These are phyloP conservation scores for Orthosia gothica DNA, from an alignment of 2,888 invertebrate genomes.

Conservation along the genomic window DNA sequence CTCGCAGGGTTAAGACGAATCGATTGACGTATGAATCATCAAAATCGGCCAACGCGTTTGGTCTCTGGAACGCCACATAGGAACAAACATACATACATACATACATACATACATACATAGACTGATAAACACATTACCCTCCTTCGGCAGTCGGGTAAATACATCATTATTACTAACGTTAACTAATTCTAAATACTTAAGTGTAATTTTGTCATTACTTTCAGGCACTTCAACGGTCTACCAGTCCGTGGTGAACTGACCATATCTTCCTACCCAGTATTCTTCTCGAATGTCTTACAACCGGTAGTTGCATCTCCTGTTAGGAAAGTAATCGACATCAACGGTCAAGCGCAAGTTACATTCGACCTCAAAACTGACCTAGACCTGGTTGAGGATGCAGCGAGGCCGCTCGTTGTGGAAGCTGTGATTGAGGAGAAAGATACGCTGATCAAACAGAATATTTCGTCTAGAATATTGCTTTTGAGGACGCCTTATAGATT, in stretches of 20 bases:
- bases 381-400: constrained; percentile 94
- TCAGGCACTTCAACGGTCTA: constrained; percentile 96
- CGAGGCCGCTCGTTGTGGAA: constrained; percentile 95
- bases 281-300: constrained; percentile 95
- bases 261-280: constrained; percentile 96
- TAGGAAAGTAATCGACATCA: constrained; percentile 93
- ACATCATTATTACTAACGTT: not conserved
- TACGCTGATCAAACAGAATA: constrained; percentile 96
- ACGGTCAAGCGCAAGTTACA: constrained; percentile 93
- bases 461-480: constrained; percentile 92
- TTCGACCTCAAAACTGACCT: constrained; percentile 95
- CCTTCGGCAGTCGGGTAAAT: too few relatives aligned
- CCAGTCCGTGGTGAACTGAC: constrained; percentile 97
- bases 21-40: too few relatives aligned
- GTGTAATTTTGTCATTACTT: constrained; percentile 23
- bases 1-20: too few relatives aligned
- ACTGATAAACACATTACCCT: too few relatives aligned
- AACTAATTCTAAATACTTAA: not conserved
- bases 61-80: too few relatives aligned
- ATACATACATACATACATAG: too few relatives aligned
- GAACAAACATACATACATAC: too few relatives aligned
- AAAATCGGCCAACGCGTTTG: too few relatives aligned
- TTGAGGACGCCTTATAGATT: constrained; percentile 91
- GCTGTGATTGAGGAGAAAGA: constrained; percentile 97
- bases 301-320: constrained; percentile 94